Conservation (phyloP, 1,140 invertebrate species). For the Drosophila albomicans region DNA sequence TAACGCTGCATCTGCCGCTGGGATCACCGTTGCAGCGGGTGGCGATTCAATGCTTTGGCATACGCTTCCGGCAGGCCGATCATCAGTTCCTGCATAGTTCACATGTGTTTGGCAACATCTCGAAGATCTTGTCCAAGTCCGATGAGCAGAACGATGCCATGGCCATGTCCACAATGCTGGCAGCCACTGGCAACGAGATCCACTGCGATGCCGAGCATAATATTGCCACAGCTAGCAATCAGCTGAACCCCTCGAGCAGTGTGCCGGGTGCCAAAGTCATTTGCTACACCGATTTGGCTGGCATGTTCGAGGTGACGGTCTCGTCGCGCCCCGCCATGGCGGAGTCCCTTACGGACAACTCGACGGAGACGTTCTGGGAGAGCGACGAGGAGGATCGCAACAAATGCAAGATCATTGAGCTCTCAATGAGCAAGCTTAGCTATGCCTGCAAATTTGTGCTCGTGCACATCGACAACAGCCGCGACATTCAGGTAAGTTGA, state of each 20-base stretch:
- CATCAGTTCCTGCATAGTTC: slow-evolving; percentile 96
- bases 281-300: slow-evolving; percentile 72
- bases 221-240: slow-evolving; percentile 38
- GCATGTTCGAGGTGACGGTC: slow-evolving; percentile 87
- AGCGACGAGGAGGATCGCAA: slow-evolving; percentile 98
- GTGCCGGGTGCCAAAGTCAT: slow-evolving; percentile 64
- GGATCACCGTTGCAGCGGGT: slow-evolving; percentile 95
- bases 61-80: slow-evolving; percentile 94
- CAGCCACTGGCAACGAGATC: slow-evolving; percentile 19
- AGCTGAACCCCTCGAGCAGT: slow-evolving; percentile 8
- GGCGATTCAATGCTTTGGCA: slow-evolving; percentile 96
- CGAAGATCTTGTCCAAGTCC: slow-evolving; percentile 96
- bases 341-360: slow-evolving; percentile 95
- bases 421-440: slow-evolving; percentile 84
- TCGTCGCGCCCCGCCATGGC: slow-evolving; percentile 97
- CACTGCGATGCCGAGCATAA: slow-evolving; percentile 71
- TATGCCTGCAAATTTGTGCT: slow-evolving; percentile 87
- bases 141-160: slow-evolving; percentile 90
- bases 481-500: slow-evolving; percentile 93
- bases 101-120: slow-evolving; percentile 98
- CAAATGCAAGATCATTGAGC: slow-evolving; percentile 92
- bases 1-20: slow-evolving; percentile 95
- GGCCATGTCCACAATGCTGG: slow-evolving; percentile 65
- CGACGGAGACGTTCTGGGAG: slow-evolving; percentile 99
- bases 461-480: slow-evolving; percentile 96